Percentiles rank a stretch among this genome's conserved stretches.
Conservation (phyloP, 2,113 vertebrate genomes). For the Urocynchramus pylzowi region DNA sequence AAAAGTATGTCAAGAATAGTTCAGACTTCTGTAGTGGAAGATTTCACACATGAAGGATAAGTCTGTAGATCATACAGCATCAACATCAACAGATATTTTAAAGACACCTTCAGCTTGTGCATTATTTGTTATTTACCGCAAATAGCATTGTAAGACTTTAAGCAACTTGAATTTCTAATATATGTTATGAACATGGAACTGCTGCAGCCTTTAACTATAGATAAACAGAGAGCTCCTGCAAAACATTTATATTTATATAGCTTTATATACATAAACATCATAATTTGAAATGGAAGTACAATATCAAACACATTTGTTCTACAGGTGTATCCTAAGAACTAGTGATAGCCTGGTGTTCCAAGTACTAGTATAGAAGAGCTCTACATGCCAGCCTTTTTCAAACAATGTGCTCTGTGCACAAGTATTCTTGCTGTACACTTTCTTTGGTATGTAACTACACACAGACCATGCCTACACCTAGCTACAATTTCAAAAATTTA, state of each 20-base stretch:
- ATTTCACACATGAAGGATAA: background rate
- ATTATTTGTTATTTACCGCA: background rate
- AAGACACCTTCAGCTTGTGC: background rate
- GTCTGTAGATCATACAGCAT: background rate
- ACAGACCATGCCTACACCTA: background rate
- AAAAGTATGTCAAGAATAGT: background rate
- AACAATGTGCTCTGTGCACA: background rate
- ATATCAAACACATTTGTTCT: background rate
- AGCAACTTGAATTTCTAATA: background rate
- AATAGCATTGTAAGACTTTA: background rate
- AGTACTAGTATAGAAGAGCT: background rate
- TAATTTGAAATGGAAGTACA: background rate
- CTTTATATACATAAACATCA: background rate
- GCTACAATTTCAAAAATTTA: background rate
- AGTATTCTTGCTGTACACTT: accelerated
- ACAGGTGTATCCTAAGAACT: background rate
- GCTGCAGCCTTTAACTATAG: background rate
- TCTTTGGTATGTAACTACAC: background rate
- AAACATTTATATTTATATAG: background rate
- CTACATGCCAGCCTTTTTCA: background rate
- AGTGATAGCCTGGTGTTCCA: background rate
- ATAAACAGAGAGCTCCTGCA: background rate
- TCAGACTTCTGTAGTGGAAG: background rate
- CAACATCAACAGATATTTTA: background rate
- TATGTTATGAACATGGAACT: background rate